Evolutionary conservation across 2,113 vertebrate genomes (phyloP).

Genomic region (Smithornis capensis): DNA sequence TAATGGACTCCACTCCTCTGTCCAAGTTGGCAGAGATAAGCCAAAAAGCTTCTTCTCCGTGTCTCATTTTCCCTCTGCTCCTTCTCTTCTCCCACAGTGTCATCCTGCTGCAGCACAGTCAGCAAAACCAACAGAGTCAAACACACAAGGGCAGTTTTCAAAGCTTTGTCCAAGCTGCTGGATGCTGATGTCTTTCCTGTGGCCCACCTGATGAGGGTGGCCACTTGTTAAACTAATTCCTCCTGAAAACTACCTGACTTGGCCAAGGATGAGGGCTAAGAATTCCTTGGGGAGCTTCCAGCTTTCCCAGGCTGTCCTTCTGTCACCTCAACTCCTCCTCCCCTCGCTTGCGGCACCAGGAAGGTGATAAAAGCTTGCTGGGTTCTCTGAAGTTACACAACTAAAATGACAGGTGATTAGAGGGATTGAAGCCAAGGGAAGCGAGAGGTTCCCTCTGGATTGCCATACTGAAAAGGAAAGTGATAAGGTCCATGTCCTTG

Average conservation of each 20-base stretch:
- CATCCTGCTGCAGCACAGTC: background rate
- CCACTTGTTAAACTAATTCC: background rate
- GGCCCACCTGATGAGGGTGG: background rate
- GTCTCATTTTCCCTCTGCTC: background rate
- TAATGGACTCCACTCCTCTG: background rate
- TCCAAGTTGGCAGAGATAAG: background rate
- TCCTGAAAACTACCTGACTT: background rate
- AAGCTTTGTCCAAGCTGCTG: background rate
- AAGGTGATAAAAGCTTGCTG: background rate
- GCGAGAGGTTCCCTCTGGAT: background rate
- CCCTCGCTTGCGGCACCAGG: rapidly evolving
- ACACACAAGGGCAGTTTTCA: background rate
- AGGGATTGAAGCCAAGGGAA: background rate
- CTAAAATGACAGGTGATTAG: background rate
- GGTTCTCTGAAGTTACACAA: background rate
- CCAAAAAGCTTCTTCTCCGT: background rate
- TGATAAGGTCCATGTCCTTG: background rate
- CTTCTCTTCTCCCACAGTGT: background rate
- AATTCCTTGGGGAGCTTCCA: background rate
- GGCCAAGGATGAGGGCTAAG: background rate
- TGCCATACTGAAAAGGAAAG: background rate
- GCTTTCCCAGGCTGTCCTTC: background rate
- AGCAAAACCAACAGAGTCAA: background rate
- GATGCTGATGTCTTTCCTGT: background rate
- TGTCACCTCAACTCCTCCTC: background rate